Base-by-base conservation (phyloP, 2,113 vertebrate genomes). In the Albula glossodonta region DNA sequence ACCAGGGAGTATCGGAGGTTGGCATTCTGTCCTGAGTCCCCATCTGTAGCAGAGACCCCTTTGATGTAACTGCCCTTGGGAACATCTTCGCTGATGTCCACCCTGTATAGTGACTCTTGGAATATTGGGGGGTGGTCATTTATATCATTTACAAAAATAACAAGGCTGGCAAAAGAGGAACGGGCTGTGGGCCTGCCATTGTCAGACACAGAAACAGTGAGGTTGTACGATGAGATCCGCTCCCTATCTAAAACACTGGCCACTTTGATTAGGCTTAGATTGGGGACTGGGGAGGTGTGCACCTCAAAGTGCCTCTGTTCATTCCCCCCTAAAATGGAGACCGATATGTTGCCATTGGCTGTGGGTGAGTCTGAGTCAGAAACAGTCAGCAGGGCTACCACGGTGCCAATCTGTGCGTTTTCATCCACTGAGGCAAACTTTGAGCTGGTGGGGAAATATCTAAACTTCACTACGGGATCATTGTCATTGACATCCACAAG, bases 131-230 rank as follows among this genome's bases (percentile, higher is more conserved):
- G 97, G 91, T 99, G 98, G 91, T 99, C 98, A 0, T 99, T 99
- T 89, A 99, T 97, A 91, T 99, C 98, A 3, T 99, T 99, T 80
- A 99, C 97, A 84, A 98, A 98, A 89, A 99, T 99, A 86, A 99
- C 96, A 89, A 99, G 90, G 90, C 98, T 99, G 53, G 98, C 98
- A 50, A 97, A 97, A 0, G 98, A 99, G 0, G 98, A 99, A 77
- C 98, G 95, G 22, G 97, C 95, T 84, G 93, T 89, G 0, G 97
- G 97, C 86, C 90, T 93, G 0, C 93, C 94, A 51, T 98, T 98
- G 91, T 99, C 98, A 0, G 97, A 97, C 86, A 99, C 98, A 0
- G 97, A 97, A 60, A 99, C 98, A 0, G 98, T 99, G n/a, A 99
- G 95, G 93, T 99, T 99, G 89, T 99, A 99, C 0, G 98, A 97